Base-by-base conservation (phyloP, 2,113 vertebrate genomes). In the Platanista minor region DNA sequence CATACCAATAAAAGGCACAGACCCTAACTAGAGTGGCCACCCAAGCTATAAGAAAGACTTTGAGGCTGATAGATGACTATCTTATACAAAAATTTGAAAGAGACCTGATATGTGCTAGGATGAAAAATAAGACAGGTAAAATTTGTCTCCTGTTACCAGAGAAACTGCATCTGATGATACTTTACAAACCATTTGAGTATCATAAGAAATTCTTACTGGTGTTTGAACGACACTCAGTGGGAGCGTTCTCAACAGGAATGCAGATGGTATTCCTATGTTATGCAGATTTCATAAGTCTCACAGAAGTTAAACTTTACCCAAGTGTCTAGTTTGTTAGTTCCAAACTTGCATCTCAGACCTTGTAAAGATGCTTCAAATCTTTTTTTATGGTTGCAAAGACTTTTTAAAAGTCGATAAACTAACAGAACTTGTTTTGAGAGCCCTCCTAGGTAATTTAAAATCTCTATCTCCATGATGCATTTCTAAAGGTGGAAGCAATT, bases 371-470 rank as follows among this genome's bases (percentile, higher is more conserved):
- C 87, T 97, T 95, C 93, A 97, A 94, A 93, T 93, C 77, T 87
- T 95, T 92, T 71, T 95, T 96, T 95, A 93, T 94, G 41, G 93
- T 78, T 85, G 66, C 88, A 93, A 94, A 94, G 86, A 94, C 85
- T 95, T 98, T 96, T 93, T 33, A 95, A 97, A 96, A 96, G 86
- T 97, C 25, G 1, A 71, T 93, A 96, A 97, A 86, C 96, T 97
- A 95, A 97, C 96, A 97, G 85, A 95, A 94, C 95, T 98, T 97
- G 83, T 88, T 97, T 93, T 91, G 83, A 95, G 69, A 97, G 67
- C 91, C 31, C 91, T 95, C 67, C 12, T 18, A 94, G 77, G 96
- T 88, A 74, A 96, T 93, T 97, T 96, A 89, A 93, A 97, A 95
- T 95, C 95, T 97, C 83, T 93, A 6, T 94, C 95, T 94, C 59